Percentiles rank a stretch among this genome's conserved stretches.
These are phyloP conservation scores for Cantharis rufa DNA, from an alignment of 2,888 invertebrate species.

Conservation along the genomic window DNA sequence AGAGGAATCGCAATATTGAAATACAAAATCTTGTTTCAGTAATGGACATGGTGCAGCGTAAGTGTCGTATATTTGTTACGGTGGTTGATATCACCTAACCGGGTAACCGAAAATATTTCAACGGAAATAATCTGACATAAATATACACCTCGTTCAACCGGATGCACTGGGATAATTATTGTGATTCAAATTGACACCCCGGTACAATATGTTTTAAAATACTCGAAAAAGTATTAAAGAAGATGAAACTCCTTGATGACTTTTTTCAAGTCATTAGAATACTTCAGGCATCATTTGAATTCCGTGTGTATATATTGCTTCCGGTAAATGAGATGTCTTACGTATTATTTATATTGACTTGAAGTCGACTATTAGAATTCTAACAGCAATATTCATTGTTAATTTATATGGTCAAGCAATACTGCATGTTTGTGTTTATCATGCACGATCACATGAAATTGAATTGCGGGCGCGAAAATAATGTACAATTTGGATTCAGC, in stretches of 20 bases:
- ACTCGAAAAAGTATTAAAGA: constrained; percentile 12
- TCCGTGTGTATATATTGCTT: constrained; percentile 19
- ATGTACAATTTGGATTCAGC: neutral
- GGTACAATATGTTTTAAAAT: constrained; percentile 22
- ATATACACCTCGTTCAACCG: constrained; percentile 18
- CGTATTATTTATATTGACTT: neutral
- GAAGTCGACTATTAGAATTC: neutral
- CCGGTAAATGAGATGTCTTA: constrained; percentile 9
- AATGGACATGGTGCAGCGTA: neutral
- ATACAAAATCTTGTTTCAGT: neutral
- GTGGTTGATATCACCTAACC: neutral
- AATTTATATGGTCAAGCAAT: neutral
- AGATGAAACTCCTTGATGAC: constrained; percentile 8
- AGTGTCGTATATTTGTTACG: constrained; percentile 1
- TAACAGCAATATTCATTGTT: neutral
- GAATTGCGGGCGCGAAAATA: neutral
- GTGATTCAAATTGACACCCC: constrained; percentile 15
- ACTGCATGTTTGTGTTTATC: neutral
- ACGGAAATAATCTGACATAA: constrained; percentile 21
- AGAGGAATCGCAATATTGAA: neutral
- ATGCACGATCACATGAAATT: neutral
- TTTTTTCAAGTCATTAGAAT: constrained; percentile 23
- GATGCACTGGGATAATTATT: constrained; percentile 28
- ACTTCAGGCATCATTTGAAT: constrained; percentile 26
- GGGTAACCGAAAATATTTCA: constrained; percentile 4